Percentiles rank a stretch among this genome's conserved stretches.
Evolutionary conservation across 2,113 vertebrate species (phyloP).

Genomic region (Petaurus breviceps): DNA sequence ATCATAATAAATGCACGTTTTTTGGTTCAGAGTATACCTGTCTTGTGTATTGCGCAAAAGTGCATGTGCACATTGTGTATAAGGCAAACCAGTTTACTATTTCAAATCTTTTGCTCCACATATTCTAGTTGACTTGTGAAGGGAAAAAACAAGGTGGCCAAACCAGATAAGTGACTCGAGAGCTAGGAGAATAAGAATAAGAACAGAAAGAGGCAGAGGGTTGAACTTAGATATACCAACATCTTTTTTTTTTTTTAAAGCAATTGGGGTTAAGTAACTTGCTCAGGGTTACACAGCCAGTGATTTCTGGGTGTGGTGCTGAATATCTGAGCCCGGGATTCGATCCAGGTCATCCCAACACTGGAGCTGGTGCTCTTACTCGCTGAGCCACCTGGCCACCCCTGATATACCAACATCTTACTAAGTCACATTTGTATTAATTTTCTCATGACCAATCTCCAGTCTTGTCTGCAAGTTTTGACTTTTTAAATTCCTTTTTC

Average conservation of each 20-base stretch:
- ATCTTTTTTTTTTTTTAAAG: no score
- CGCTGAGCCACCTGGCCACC: no score
- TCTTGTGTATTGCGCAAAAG: neutral
- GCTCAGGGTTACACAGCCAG: no score
- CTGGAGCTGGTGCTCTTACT: no score
- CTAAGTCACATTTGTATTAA: neutral
- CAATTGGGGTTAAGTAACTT: no score
- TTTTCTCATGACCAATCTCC: neutral
- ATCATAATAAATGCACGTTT: neutral
- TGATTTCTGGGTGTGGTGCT: no score
- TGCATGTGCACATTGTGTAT: neutral
- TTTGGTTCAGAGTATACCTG: neutral
- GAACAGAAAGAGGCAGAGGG: neutral
- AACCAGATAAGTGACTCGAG: conserved; percentile 19
- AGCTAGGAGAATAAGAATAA: neutral
- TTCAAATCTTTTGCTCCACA: neutral
- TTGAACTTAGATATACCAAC: neutral
- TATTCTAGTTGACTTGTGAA: conserved; percentile 5
- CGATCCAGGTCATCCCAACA: no score
- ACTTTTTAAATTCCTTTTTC: neutral
- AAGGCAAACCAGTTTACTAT: neutral
- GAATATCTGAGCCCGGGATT: no score
- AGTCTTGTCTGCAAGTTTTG: neutral
- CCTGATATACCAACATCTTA: neutral
- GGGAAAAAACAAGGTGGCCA: neutral